Evolutionary conservation across 1,140 invertebrate genomes (phyloP).

Genomic region (Pinna nobilis): DNA sequence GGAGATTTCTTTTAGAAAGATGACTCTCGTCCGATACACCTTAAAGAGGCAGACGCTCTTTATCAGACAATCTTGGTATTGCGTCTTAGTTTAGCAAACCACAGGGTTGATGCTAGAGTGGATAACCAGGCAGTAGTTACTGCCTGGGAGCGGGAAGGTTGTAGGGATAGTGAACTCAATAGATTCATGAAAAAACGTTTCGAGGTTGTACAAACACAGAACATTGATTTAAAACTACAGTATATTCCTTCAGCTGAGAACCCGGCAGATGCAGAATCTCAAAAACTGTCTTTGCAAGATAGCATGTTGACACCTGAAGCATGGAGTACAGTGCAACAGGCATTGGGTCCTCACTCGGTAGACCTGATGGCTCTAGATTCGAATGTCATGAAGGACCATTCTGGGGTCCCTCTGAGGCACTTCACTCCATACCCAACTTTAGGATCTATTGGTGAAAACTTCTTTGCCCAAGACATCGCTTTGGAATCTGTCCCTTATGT

Average conservation of each 20-base stretch:
- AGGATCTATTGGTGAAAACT: background rate
- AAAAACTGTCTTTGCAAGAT: background rate
- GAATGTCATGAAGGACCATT: slow-evolving; percentile 10
- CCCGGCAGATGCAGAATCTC: slow-evolving; percentile 18
- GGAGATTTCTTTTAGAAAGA: slow-evolving; percentile 9
- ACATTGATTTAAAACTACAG: slow-evolving; percentile 18
- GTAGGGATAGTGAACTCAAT: background rate
- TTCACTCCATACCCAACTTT: slow-evolving; percentile 3
- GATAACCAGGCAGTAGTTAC: slow-evolving; percentile 17
- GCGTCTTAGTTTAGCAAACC: background rate
- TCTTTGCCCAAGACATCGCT: slow-evolving; percentile 11
- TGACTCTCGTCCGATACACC: slow-evolving; percentile 23
- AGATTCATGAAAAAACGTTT: slow-evolving; percentile 4
- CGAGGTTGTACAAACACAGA: background rate
- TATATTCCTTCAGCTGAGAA: slow-evolving; percentile 23
- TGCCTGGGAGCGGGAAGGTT: slow-evolving; percentile 17
- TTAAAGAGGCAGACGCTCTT: slow-evolving; percentile 34
- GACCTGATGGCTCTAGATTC: slow-evolving; percentile 30
- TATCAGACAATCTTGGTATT: slow-evolving; percentile 4
- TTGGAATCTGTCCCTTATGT: slow-evolving; percentile 13
- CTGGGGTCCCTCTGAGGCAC: background rate
- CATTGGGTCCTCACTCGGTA: slow-evolving; percentile 14
- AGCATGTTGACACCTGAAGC: background rate
- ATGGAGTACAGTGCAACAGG: background rate
- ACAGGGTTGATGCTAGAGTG: slow-evolving; percentile 25